phyloP scores from a whole-genome alignment of 2,113 vertebrate genomes.

The Lanius collurio region DNA sequence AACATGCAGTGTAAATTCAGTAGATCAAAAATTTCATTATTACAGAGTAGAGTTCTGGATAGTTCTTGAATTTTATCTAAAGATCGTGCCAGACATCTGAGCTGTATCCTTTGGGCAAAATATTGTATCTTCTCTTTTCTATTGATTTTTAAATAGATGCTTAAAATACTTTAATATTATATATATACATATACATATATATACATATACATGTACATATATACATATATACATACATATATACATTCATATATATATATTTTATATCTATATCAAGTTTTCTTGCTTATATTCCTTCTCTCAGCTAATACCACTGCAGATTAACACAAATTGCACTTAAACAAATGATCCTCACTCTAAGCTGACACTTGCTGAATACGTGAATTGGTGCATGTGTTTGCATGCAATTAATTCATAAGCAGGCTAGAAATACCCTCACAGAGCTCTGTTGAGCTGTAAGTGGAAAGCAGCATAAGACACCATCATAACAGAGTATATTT shows the following conservation, averaged over 20 bases:
- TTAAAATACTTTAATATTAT: not conserved
- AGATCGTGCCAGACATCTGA: not conserved
- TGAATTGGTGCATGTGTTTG: not conserved
- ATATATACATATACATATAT: too few species aligned
- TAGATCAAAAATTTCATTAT: not conserved
- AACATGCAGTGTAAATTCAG: not conserved
- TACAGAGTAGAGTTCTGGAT: not conserved
- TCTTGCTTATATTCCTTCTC: not conserved
- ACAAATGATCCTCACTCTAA: not conserved
- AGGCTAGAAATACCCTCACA: not conserved
- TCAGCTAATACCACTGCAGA: not conserved
- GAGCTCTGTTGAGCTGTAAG: not conserved
- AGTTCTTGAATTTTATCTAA: not conserved
- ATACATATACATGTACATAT: not conserved
- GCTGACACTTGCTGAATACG: not conserved
- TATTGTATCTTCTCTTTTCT: not conserved
- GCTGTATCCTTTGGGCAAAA: not conserved
- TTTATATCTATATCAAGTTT: not conserved
- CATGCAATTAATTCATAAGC: not conserved
- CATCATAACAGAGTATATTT: not conserved
- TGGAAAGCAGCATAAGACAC: not conserved
- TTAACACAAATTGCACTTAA: constrained; percentile 16
- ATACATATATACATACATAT: not conserved
- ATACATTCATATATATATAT: too few species aligned
- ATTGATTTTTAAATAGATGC: not conserved